Evolutionary conservation across 2,888 invertebrate genomes (phyloP).

Genomic region (Leucophenga montana): DNA sequence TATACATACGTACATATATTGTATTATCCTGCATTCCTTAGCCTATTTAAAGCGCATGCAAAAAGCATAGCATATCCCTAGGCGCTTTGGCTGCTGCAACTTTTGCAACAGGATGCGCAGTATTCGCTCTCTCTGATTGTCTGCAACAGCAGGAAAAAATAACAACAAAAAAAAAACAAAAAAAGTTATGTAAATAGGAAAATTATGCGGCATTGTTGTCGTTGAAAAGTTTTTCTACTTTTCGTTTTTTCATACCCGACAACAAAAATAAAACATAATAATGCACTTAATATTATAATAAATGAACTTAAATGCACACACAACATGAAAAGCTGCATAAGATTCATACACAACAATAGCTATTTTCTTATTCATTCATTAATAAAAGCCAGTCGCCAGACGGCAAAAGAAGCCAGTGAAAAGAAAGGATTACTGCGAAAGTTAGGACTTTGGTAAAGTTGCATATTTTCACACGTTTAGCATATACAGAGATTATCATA

Average conservation of each 20-base stretch:
- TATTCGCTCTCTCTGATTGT: background rate
- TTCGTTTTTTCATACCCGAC: background rate
- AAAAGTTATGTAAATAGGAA: constrained; percentile 19
- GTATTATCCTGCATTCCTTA: constrained; percentile 1
- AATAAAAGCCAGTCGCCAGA: constrained; percentile 1
- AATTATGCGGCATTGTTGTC: constrained; percentile 17
- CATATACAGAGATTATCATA: no score
- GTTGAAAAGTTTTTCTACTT: constrained; percentile 13
- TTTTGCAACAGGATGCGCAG: constrained; percentile 13
- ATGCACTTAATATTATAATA: constrained; percentile 47
- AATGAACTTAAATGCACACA: constrained; percentile 48
- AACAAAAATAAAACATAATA: constrained; percentile 38
- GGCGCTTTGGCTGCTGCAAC: background rate
- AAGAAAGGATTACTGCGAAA: background rate
- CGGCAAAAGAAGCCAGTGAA: background rate
- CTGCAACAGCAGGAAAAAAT: background rate
- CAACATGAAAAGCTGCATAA: background rate
- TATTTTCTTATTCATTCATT: background rate
- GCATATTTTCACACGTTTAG: no score
- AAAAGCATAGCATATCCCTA: background rate
- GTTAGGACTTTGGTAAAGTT: no score
- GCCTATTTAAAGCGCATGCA: background rate
- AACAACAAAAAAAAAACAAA: background rate
- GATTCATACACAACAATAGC: constrained; percentile 7
- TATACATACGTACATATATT: background rate